A percentile compares a stretch with the other conserved stretches of the same genome.
Conservation (phyloP, 2,888 invertebrate species). For the Dolichopus griseipennis region DNA sequence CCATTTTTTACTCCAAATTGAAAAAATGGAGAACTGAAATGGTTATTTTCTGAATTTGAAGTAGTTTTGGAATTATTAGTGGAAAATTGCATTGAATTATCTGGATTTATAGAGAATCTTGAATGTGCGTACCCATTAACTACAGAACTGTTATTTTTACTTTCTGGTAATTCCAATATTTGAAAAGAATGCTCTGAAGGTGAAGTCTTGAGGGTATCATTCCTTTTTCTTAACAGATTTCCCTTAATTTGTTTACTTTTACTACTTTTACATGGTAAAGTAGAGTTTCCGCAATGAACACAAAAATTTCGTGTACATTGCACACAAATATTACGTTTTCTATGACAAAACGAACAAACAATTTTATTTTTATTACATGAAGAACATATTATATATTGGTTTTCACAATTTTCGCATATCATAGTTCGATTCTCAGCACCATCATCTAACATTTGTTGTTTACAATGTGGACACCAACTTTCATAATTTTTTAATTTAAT, state of each 20-base stretch:
- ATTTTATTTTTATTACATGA: conserved; percentile 32
- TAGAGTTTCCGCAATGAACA: conserved; percentile 32
- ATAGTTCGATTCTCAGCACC: conserved; percentile 19
- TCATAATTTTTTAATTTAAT: conserved; percentile 34
- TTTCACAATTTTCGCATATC: conserved; percentile 35
- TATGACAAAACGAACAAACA: conserved; percentile 34
- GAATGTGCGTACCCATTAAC: background rate
- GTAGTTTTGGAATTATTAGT: background rate
- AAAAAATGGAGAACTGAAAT: background rate
- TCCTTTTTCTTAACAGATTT: background rate
- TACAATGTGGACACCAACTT: conserved; percentile 36
- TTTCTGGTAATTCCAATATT: conserved; percentile 23
- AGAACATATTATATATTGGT: conserved; percentile 32
- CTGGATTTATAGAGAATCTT: background rate
- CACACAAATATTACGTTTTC: conserved; percentile 36
- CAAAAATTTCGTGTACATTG: conserved; percentile 35
- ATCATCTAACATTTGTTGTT: conserved; percentile 28
- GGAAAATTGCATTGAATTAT: background rate
- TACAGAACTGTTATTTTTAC: conserved; percentile 13
- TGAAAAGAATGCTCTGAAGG: conserved; percentile 25
- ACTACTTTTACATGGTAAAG: background rate
- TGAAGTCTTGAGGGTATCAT: background rate
- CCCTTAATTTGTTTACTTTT: background rate
- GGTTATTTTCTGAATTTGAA: conserved; percentile 16
- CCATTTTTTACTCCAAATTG: background rate